A percentile compares a stretch with the other conserved stretches of the same genome.
Evolutionary conservation across 1,140 invertebrate genomes (phyloP).

Genomic region (Drosophila carrolli): DNA sequence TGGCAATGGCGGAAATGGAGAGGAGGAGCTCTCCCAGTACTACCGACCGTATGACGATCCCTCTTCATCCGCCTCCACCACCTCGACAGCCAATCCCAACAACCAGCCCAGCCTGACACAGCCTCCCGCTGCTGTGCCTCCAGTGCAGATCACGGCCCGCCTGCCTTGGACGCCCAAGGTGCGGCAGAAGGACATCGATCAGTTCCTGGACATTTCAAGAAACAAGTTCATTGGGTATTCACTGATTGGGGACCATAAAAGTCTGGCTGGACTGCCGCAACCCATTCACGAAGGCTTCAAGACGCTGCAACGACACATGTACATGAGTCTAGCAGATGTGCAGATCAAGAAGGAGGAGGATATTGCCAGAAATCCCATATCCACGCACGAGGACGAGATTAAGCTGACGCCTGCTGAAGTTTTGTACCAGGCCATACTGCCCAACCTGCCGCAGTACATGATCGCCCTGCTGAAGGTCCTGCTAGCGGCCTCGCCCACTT

Average conservation of each 20-base stretch:
- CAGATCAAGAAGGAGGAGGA: constrained; percentile 94
- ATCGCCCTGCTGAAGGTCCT: constrained; percentile 98
- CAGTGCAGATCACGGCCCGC: constrained; percentile 77
- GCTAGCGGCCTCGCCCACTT: constrained; percentile 98
- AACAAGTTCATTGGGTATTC: constrained; percentile 98
- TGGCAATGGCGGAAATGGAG: constrained; percentile 69
- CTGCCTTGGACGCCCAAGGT: constrained; percentile 99
- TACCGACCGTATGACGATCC: constrained; percentile 85
- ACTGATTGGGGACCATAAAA: constrained; percentile 92
- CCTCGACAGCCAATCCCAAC: constrained; percentile 77
- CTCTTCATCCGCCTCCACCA: constrained; percentile 62
- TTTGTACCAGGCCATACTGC: constrained; percentile 95
- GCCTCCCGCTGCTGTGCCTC: constrained; percentile 52
- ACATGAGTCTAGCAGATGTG: constrained; percentile 92
- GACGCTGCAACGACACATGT: constrained; percentile 94
- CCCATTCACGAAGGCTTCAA: constrained; percentile 98
- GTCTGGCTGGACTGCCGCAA: constrained; percentile 95
- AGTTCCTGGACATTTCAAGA: constrained; percentile 95
- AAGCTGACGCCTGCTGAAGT: constrained; percentile 93
- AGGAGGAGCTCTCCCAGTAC: constrained; percentile 86
- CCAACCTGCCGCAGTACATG: constrained; percentile 98
- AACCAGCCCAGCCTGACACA: constrained; percentile 70
- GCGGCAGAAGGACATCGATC: constrained; percentile 95
- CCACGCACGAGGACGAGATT: constrained; percentile 90
- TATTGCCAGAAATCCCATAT: constrained; percentile 91